Evolutionary conservation across 2,113 vertebrate genomes (phyloP), one percentile per base, ranked within the genome.

Genomic region (Oncorhynchus mykiss): DNA sequence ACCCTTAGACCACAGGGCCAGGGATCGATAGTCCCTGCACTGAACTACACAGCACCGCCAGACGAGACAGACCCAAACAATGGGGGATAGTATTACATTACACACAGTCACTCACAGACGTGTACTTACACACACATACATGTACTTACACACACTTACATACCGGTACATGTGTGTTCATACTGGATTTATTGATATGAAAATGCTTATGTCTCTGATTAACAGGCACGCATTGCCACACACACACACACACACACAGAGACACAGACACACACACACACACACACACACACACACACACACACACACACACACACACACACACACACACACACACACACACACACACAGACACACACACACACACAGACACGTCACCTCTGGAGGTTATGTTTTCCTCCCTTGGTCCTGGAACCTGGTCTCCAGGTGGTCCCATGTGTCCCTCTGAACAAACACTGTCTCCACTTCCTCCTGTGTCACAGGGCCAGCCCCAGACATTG

Each of bases 21-120:
- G 81, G 78, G 84, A 92, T 92, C 90, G 88, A 92, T 91, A 89
- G 83, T 70, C 65, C 77, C 77, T 84, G 83, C 83, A 71, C 78
- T 87, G 84, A 85, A 31, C 27, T n/a, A 27, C 57, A 88, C 80
- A 77, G 86, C 79, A 76, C 74, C 72, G 70, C 59, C 76, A 84
- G 77, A 77, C 80, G 25, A 75, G 84, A 75, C 82, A 82, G 82
- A 87, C 82, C 78, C 84, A 88, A 91, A 91, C 85, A 90, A 71
- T 29, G 68, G 79, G 72, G 86, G 86, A 89, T 91, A 86, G 80
- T 78, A 71, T 91, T 93, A 86, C 90, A 45, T 18, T 49, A 13
- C 48, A 51, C 45, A 25, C n/a, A 25, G 22, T 22, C 48, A 27
- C 24, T 18, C 48, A 12, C 5, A 39, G 14, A 45, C 24, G 2